Percentiles rank a stretch among this genome's conserved stretches.
phyloP scores from a whole-genome alignment of 2,113 vertebrate genomes.

The Gobio gobio region DNA sequence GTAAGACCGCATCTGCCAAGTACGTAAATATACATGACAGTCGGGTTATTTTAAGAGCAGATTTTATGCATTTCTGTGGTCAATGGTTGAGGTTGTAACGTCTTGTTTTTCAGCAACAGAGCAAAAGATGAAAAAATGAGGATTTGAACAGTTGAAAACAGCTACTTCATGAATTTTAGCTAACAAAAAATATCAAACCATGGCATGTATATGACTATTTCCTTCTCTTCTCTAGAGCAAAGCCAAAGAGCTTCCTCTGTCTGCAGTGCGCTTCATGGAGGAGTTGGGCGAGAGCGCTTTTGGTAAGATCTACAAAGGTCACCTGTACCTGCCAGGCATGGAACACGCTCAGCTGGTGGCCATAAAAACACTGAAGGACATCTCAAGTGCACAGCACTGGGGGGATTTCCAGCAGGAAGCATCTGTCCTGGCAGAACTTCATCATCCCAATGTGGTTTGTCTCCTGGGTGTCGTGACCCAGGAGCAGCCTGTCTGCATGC shows the following conservation, averaged over 20 bases:
- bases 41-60: not conserved
- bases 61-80: conserved; percentile 27
- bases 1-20: not conserved
- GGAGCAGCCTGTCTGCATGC: conserved; percentile 94
- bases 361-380: conserved; percentile 96
- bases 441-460: conserved; percentile 94
- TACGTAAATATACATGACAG: not conserved
- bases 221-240: conserved; percentile 81
- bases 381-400: conserved; percentile 90
- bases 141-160: not conserved
- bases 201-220: not conserved
- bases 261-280: conserved; percentile 98
- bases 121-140: not conserved
- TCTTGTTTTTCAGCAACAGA: not conserved
- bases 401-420: conserved; percentile 95
- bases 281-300: conserved; percentile 91
- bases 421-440: conserved; percentile 87
- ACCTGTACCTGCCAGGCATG: conserved; percentile 97
- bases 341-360: conserved; percentile 94
- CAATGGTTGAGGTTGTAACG: not conserved
- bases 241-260: conserved; percentile 94
- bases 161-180: not conserved
- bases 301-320: conserved; percentile 98
- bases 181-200: not conserved
- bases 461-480: conserved; percentile 94